Evolutionary conservation across 2,797 vertebrate species (phyloP), one percentile per base, ranked within the genome.

Genomic region (Dipus sagitta): DNA sequence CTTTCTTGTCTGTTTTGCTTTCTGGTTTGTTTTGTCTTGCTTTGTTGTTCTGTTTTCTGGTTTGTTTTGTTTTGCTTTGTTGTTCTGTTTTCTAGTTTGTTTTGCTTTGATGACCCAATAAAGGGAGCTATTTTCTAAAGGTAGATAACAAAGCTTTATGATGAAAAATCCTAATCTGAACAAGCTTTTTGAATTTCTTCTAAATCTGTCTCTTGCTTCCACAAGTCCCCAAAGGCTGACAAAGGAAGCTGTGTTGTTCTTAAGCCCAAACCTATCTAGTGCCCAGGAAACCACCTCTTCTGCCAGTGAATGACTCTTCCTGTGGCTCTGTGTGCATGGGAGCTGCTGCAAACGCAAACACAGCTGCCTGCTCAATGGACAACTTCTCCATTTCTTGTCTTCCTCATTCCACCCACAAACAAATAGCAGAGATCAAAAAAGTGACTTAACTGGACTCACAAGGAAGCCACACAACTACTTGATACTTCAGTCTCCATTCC

Each of bases 331-430:
- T 30, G 20, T 26, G 12, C 91, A 86, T n/a, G 38, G 26, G 62
- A 42, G 30, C 72, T 68, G 89, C 82, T 89, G 76, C 83, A 88
- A 88, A 93, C 79, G 92, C 90, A 95, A 93, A 94, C 81, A 92
- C 88, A 95, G 90, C 90, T 95, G 47, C 67, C 28, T 64, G 32
- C 64, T 70, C 88, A 88, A 93, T 68, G 76, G n/a, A 54, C 65
- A 75, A 3, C 47, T 90, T 88, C 68, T 38, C 34, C 8, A 14
- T 64, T 74, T 58, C 54, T 32, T 74, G 12, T 77, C 38, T 70
- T 85, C 64, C 47, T 79, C 68, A 93, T 92, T 72, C 79, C 38
- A 82, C 67, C 72, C 68, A 65, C 92, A 94, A 91, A 93, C 65
- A 82, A 85, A 94, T 65, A 79, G 38, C 18, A 21, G 62, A 88